Percentiles rank a stretch among this genome's conserved stretches.
These are phyloP conservation scores for Scaptodrosophila lebanonensis DNA, from an alignment of 1,140 invertebrate species.

Conservation along the genomic window DNA sequence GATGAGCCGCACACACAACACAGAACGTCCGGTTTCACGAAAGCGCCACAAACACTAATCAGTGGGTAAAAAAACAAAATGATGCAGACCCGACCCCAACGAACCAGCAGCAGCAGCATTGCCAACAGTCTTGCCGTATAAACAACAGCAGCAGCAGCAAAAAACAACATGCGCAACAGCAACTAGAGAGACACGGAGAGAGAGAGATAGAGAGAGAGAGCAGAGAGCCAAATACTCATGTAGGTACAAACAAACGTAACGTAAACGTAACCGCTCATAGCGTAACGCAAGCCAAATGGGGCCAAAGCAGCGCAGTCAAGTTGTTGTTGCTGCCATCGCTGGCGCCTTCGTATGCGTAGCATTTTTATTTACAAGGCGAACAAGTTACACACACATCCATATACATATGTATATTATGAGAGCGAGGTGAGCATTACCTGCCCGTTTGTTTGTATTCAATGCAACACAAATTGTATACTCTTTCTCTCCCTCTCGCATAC, in stretches of 20 bases:
- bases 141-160: slow-evolving; percentile 8
- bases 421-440: slow-evolving; percentile 18
- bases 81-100: slow-evolving; percentile 26
- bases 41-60: slow-evolving; percentile 66
- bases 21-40: slow-evolving; percentile 53
- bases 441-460: slow-evolving; percentile 19
- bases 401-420: too few species aligned
- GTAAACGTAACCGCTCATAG: too few species aligned
- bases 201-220: slow-evolving; percentile 20
- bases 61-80: slow-evolving; percentile 49
- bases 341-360: slow-evolving; percentile 29
- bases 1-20: slow-evolving; percentile 44
- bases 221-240: slow-evolving; percentile 5
- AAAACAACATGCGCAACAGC: slow-evolving; percentile 5
- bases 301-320: slow-evolving; percentile 62
- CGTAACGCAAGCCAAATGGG: slow-evolving; percentile 34
- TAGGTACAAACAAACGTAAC: too few species aligned
- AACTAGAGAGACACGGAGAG: slow-evolving; percentile 1
- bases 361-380: slow-evolving; percentile 66
- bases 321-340: slow-evolving; percentile 19
- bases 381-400: slow-evolving; percentile 52
- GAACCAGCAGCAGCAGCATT: background rate
- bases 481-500: too few species aligned
- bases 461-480: background rate
- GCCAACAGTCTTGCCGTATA: too few species aligned